Base-by-base conservation (phyloP, 2,797 vertebrate genomes). In the Crenichthys baileyi region DNA sequence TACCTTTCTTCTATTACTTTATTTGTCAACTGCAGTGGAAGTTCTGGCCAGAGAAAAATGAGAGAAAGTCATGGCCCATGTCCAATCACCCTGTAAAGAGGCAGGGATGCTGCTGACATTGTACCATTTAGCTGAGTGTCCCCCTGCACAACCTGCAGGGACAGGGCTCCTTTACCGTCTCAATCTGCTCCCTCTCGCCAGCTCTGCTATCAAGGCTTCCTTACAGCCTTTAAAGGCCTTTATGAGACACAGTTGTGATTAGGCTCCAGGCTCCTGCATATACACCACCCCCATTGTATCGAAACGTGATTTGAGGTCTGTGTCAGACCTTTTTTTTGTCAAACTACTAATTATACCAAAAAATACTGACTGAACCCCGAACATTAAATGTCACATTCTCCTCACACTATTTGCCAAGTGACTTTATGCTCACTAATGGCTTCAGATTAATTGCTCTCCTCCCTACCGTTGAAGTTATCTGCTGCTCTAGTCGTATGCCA, bases 61-160 rank as follows among this genome's bases (percentile, higher is more conserved):
- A 89, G 88, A 81, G n/a, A 46, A 86, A 79, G 85, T 93, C 94
- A 95, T 95, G 91, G 89, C 80, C 88, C 92, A 85, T 94, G 91
- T 94, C 93, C 91, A 92, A 95, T 95, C 86, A 81, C 88, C 85
- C 91, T 84, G 89, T 93, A 95, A 94, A 93, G 89, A 92, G 87
- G 79, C 81, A 85, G 90, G 86, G 50, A 56, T 91, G 92, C 89
- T 85, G 82, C 75, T 72, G 87, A 84, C 87, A 90, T 88, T 88
- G 86, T 91, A 94, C 90, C 84, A 75, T 93, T 93, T 89, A 92
- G 87, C 84, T 61, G 82, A 90, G 84, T 89, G 83, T 84, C 84
- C 88, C 85, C 85, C 85, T 80, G 85, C 87, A 72, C 83, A 78
- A 81, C 77, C 87, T 86, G 82, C 77, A 22, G 78, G 85, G 86